These are phyloP conservation scores for Halocynthia aurantium DNA, from an alignment of 23 tunicate species.

Conservation along the genomic window DNA sequence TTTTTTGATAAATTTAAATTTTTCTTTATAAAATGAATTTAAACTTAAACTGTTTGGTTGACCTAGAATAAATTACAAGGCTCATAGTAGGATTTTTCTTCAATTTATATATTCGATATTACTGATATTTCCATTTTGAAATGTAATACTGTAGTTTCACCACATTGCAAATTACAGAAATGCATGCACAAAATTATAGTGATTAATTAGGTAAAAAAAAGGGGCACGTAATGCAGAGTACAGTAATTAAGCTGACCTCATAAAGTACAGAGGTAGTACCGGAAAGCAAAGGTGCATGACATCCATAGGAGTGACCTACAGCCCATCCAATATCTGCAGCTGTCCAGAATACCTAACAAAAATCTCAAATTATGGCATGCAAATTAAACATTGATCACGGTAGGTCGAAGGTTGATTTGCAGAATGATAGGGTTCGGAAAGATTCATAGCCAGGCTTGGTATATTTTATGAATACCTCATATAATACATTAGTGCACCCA, in stretches of 20 bases:
- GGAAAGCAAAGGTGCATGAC: constrained; percentile 58
- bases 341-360: constrained; percentile 71
- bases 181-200: neutral
- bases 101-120: too few species aligned
- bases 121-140: too few species aligned
- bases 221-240: neutral
- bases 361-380: constrained; percentile 6
- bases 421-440: too few species aligned
- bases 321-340: constrained; percentile 97
- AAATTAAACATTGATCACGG: neutral
- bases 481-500: constrained; percentile 61
- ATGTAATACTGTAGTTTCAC: too few species aligned
- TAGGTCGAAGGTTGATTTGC: too few species aligned
- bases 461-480: constrained; percentile 46
- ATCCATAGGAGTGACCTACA: constrained; percentile 88
- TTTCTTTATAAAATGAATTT: too few species aligned
- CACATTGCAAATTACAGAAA: neutral
- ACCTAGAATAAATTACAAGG: too few species aligned
- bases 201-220: neutral
- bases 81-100: too few species aligned
- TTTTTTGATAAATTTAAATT: too few species aligned
- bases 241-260: constrained; percentile 55
- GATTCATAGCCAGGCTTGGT: too few species aligned
- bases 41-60: too few species aligned
- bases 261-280: constrained; percentile 44